Evolutionary conservation across 2,797 vertebrate species (phyloP), one percentile per base, ranked within the genome.

Genomic region (Thripadectes ignobilis): DNA sequence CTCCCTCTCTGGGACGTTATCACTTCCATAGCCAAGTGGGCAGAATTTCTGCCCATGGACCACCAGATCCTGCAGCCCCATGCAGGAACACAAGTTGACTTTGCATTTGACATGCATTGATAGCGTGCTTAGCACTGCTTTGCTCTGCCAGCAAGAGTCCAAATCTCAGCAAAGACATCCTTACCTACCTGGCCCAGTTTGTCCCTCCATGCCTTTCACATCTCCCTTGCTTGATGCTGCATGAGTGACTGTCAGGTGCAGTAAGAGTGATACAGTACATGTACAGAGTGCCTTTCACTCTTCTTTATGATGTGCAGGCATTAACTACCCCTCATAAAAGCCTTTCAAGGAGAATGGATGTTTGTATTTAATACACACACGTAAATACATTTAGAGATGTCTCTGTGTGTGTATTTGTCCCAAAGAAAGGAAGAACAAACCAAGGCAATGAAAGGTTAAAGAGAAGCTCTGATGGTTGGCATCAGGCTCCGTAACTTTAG

Each of bases 121-220:
- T 21, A 21, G 36, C 12, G 7, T 36, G 15, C 17, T 74, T 32
- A 45, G 23, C 38, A 4, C 36, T 27, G 30, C 68, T 76, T 73
- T 65, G 24, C 9, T 82, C 36, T 41, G 10, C 46, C n/a, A 58
- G 21, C 0, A 0, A 85, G n/a, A 19, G 9, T 6, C 27, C 24
- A 75, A 41, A 18, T n/a, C 8, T 22, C 3, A 22, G 30, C 4
- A 4, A 27, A 76, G 12, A 73, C 21, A 3, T 61, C 20, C 13
- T 84, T 41, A 36, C 14, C 30, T 85, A 29, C 59, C 55, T 63
- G 19, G 4, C 7, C 23, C 7, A 8, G 8, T 11, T 12, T 39
- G 29, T 49, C 39, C 32, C 46, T 72, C 22, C 1, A 1, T 65
- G 23, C 46, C 48, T 61, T 66, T 74, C 7, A 1, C 24, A 15